These are phyloP conservation scores for Drosophila mayaguana DNA, from an alignment of 2,888 invertebrate genomes.

Conservation along the genomic window DNA sequence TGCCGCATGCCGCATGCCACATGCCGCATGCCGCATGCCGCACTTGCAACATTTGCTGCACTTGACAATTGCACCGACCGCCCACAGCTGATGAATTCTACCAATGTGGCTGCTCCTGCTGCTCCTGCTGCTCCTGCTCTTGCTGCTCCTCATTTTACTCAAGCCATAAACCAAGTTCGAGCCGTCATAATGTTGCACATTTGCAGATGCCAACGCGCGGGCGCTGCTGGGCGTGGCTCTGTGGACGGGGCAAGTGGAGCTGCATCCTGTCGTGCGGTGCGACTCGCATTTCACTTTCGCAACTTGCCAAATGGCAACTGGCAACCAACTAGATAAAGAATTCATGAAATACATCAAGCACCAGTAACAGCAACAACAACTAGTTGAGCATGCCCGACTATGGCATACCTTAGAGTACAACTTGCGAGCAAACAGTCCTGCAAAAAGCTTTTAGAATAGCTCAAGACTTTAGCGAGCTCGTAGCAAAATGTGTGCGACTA, in stretches of 20 bases:
- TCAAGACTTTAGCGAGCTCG: not conserved
- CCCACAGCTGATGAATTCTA: not conserved
- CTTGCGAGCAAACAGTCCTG: too few relatives aligned
- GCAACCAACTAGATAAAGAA: conserved; percentile 64
- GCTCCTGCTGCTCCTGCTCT: not conserved
- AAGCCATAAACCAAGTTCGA: conserved; percentile 53
- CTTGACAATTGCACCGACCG: conserved; percentile 41
- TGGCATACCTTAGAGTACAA: not conserved
- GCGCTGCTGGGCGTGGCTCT: not conserved
- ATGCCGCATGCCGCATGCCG: conserved; percentile 15
- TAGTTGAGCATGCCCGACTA: not conserved
- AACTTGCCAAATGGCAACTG: conserved; percentile 59
- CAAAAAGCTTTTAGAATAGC: too few relatives aligned
- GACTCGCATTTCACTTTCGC: conserved; percentile 71
- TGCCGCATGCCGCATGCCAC: conserved; percentile 16
- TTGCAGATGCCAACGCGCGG: conserved; percentile 16
- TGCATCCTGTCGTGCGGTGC: conserved; percentile 20
- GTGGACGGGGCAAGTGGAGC: conserved; percentile 14
- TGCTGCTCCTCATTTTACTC: conserved; percentile 30
- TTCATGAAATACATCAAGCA: conserved; percentile 68
- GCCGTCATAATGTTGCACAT: conserved; percentile 53
- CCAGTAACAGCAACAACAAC: conserved; percentile 20
- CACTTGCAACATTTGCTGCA: conserved; percentile 2
- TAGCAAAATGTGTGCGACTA: not conserved
- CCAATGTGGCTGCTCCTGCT: conserved; percentile 4